Evolutionary conservation across 2,797 vertebrate species (phyloP), one percentile per base, ranked within the genome.

Genomic region (Coccyzus lansbergi): DNA sequence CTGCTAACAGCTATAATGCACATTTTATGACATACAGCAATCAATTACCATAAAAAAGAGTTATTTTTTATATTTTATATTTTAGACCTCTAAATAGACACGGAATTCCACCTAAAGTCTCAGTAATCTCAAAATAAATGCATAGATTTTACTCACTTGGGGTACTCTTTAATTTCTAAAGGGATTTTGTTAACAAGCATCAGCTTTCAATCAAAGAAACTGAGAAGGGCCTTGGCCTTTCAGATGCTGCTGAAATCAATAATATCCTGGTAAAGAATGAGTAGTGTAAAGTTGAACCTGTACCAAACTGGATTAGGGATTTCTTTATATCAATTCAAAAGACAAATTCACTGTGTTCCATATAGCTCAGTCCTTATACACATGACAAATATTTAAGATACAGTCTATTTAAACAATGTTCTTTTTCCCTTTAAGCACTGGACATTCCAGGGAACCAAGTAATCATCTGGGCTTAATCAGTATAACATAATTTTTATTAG

Each of bases 121-220:
- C 8, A 91, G 83, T 58, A 86, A 33, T 90, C 80, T 91, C 62
- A 95, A 67, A 97, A 80, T 33, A 92, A 91, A 31, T 76, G 48
- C 40, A 58, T 18, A 21, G 26, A 59, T 55, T 91, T 94, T 78
- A 59, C 21, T 60, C 3, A 7, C 11, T 36, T 59, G 15, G 7
- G 4, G 4, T 78, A 7, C 15, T 86, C 68, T 72, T 74, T 70
- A 4, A 36, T 90, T 88, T 91, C 46, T 29, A 38, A 0, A 33
- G 31, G 3, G 3, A 7, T 59, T 82, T 90, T 87, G 65, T 62
- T 58, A 70, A 33, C 6, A 53, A 36, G 4, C 6, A 44, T 48
- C 31, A 78, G 7, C 52, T 86, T 81, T 88, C 77, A 86, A 5
- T 44, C 56, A 75, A 83, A 92, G 22, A 3, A 8, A 33, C 24